Conservation (phyloP, 2,113 vertebrate species). For the Ctenomys sociabilis region DNA sequence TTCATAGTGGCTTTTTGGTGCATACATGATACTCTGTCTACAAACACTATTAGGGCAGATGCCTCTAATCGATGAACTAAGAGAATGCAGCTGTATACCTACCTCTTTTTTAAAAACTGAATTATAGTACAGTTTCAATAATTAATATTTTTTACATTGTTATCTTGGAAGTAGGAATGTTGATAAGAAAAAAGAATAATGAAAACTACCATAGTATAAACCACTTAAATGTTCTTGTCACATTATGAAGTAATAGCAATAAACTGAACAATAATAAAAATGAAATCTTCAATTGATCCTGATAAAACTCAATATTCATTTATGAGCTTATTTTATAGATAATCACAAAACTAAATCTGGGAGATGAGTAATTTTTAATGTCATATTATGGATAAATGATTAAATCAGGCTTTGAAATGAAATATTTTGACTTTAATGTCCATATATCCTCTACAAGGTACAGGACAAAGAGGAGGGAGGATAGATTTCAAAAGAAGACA, state of each 20-base stretch:
- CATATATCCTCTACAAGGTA: neutral
- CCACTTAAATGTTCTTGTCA: neutral
- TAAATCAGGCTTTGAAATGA: neutral
- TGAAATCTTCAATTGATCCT: neutral
- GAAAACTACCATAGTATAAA: neutral
- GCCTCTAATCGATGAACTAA: too few relatives aligned
- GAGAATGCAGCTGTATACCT: too few relatives aligned
- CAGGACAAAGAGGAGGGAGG: neutral
- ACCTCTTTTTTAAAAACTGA: too few relatives aligned
- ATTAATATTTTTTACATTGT: too few relatives aligned
- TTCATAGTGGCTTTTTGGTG: too few relatives aligned
- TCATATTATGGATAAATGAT: neutral
- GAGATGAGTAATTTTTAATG: neutral
- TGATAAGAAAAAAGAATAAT: neutral
- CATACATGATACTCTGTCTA: too few relatives aligned
- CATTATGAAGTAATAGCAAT: neutral
- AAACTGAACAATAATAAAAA: neutral
- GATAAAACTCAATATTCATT: neutral
- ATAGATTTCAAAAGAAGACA: neutral
- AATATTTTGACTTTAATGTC: neutral
- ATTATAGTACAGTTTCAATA: too few relatives aligned
- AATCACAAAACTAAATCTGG: neutral
- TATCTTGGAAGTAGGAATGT: neutral
- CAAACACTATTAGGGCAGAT: too few relatives aligned
- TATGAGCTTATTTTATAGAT: neutral